Evolutionary conservation across 1,140 invertebrate genomes (phyloP).

Genomic region (Stegodyphus dumicola): DNA sequence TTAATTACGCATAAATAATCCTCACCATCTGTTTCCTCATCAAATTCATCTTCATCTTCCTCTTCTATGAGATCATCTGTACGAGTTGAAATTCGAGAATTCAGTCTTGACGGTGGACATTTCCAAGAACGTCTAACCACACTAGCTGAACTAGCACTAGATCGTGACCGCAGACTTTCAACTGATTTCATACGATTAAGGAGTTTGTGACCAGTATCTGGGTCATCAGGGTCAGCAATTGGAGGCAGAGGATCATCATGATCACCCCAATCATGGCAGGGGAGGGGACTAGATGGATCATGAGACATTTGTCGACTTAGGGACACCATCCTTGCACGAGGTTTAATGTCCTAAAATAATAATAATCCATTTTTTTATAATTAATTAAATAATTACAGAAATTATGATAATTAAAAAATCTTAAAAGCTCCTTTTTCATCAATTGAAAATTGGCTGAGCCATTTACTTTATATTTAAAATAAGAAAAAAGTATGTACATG

Average conservation of each 20-base stretch:
- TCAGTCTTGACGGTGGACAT: conserved; percentile 62
- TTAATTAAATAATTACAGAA: not conserved
- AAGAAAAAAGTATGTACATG: no score
- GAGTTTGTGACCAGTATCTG: conserved; percentile 37
- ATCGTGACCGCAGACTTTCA: conserved; percentile 50
- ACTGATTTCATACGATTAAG: conserved; percentile 47
- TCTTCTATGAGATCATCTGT: conserved; percentile 70
- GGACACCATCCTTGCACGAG: conserved; percentile 42
- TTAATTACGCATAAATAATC: not conserved
- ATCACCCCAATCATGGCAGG: conserved; percentile 63
- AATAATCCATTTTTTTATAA: not conserved
- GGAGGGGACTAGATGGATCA: conserved; percentile 62
- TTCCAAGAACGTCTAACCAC: conserved; percentile 56
- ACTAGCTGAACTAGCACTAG: conserved; percentile 44
- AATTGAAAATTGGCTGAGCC: no score
- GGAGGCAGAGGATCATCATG: conserved; percentile 49
- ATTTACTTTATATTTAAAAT: no score
- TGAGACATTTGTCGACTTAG: conserved; percentile 63
- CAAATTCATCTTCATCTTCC: conserved; percentile 67
- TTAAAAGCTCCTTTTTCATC: not conserved
- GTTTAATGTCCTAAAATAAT: conserved; percentile 42
- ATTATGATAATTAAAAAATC: not conserved
- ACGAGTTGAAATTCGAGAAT: conserved; percentile 68
- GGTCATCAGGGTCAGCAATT: conserved; percentile 53
- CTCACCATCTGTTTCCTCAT: conserved; percentile 61